Evolutionary conservation across 2,888 invertebrate species (phyloP).

Genomic region (Xanthorhoe designata): DNA sequence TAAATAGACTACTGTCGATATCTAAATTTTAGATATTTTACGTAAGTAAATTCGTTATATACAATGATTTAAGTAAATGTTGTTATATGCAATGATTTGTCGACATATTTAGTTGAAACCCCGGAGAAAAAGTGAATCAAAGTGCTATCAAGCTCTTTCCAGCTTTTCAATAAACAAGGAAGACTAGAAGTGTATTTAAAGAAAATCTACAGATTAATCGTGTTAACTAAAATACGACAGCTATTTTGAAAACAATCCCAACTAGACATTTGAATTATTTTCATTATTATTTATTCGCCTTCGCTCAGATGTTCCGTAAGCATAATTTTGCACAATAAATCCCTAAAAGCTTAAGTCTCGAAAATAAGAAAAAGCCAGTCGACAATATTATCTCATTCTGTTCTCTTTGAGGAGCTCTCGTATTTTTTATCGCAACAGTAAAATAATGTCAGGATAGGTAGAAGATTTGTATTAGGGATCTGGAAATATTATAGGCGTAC

Average conservation of each 20-base stretch:
- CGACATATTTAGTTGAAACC: too few species aligned
- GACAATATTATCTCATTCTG: slow-evolving; percentile 4
- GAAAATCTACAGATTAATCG: too few species aligned
- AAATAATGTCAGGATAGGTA: slow-evolving; percentile 9
- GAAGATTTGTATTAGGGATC: neutral
- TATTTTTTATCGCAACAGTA: slow-evolving; percentile 8
- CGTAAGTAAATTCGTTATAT: too few species aligned
- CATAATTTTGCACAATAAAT: neutral
- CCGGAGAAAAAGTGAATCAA: too few species aligned
- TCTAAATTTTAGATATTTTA: too few species aligned
- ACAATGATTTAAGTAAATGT: too few species aligned
- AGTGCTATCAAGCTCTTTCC: too few species aligned
- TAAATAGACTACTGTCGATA: too few species aligned
- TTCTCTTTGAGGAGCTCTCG: neutral
- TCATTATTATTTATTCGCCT: neutral
- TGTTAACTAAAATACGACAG: too few species aligned
- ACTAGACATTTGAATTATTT: neutral
- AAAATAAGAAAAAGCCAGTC: neutral
- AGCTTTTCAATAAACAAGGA: too few species aligned
- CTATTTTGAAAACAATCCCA: neutral
- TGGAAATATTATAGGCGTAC: neutral
- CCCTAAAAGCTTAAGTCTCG: neutral
- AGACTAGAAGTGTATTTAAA: too few species aligned
- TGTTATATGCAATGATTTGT: too few species aligned
- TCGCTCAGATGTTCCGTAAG: neutral